These are phyloP conservation scores for Sula dactylatra DNA, from an alignment of 2,113 vertebrate species.

Conservation along the genomic window DNA sequence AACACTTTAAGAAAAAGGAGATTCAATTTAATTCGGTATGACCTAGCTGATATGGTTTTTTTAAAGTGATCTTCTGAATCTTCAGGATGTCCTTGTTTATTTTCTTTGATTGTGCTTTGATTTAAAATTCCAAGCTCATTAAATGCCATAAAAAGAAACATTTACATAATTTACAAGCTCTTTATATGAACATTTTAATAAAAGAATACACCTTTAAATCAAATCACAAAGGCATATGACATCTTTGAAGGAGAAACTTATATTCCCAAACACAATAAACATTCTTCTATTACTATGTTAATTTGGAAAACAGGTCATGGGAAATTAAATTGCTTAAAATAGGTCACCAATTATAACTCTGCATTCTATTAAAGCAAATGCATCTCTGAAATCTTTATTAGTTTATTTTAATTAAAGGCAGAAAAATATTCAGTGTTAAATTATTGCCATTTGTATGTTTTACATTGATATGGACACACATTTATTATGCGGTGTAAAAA, in stretches of 20 bases:
- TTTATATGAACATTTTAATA: slow-evolving; percentile 38
- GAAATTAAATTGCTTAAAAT: slow-evolving; percentile 83
- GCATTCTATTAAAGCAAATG: slow-evolving; percentile 72
- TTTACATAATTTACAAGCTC: slow-evolving; percentile 24
- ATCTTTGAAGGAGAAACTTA: slow-evolving; percentile 56
- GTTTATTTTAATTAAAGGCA: slow-evolving; percentile 74
- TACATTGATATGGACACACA: neutral
- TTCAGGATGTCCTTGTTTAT: slow-evolving; percentile 36
- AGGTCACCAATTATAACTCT: slow-evolving; percentile 77
- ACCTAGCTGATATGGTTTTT: neutral
- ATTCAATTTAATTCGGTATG: neutral
- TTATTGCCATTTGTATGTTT: slow-evolving; percentile 45
- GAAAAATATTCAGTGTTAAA: slow-evolving; percentile 56
- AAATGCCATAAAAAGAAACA: slow-evolving; percentile 53
- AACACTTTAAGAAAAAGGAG: neutral
- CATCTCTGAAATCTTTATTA: slow-evolving; percentile 73
- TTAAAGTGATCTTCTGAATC: slow-evolving; percentile 2
- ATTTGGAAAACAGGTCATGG: slow-evolving; percentile 80
- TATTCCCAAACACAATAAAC: slow-evolving; percentile 61
- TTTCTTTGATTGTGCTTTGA: slow-evolving; percentile 66
- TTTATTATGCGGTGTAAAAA: slow-evolving; percentile 31
- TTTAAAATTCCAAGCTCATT: slow-evolving; percentile 63
- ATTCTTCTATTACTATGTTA: slow-evolving; percentile 70
- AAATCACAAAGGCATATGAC: slow-evolving; percentile 59
- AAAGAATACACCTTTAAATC: slow-evolving; percentile 55